phyloP scores from a whole-genome alignment of 2,797 vertebrate species.

The Dipus sagitta region DNA sequence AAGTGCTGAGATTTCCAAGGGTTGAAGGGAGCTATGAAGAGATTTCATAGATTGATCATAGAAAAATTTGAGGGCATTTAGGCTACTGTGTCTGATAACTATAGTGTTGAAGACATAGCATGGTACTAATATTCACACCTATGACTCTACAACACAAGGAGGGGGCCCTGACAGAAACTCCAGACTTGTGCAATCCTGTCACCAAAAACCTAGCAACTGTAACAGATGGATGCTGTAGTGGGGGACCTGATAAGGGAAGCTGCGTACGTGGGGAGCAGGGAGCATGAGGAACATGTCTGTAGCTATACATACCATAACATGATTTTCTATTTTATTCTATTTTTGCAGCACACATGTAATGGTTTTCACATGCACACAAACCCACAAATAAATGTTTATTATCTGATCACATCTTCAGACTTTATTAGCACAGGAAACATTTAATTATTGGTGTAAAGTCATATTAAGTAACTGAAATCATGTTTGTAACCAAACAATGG shows the following conservation, averaged over 20 bases:
- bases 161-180: background rate
- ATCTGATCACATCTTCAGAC: background rate
- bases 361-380: background rate
- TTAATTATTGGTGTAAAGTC: constrained; percentile 42
- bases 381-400: background rate
- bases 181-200: background rate
- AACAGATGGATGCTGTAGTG: background rate
- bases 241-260: background rate
- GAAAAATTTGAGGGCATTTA: background rate
- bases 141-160: background rate
- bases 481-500: background rate
- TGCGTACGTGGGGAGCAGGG: background rate
- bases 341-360: background rate
- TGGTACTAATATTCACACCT: background rate
- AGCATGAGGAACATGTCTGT: background rate
- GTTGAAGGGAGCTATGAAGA: background rate
- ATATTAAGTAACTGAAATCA: background rate
- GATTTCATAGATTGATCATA: background rate
- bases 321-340: background rate
- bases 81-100: background rate
- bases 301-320: background rate
- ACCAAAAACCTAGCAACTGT: background rate
- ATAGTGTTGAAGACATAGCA: background rate
- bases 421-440: background rate
- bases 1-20: background rate